Percentiles rank a stretch among this genome's conserved stretches.
These are phyloP conservation scores for Ophioderma brevispina DNA, from an alignment of 35 echinoderm and acorn worm species.

Conservation along the genomic window DNA sequence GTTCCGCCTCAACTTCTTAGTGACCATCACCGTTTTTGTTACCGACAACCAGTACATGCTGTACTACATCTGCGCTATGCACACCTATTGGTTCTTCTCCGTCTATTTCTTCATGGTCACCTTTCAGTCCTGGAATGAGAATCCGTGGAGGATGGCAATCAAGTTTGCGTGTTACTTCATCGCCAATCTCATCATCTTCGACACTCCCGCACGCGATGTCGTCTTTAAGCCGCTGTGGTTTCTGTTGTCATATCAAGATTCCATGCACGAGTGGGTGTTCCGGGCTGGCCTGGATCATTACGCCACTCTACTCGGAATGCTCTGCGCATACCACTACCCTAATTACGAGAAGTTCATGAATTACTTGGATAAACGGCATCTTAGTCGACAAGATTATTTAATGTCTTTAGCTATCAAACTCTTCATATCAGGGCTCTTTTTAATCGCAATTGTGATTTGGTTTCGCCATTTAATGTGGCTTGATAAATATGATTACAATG, in stretches of 20 bases:
- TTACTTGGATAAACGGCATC: slow-evolving; percentile 64
- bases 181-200: slow-evolving; percentile 59
- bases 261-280: slow-evolving; percentile 76
- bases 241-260: slow-evolving; percentile 43
- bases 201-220: slow-evolving; percentile 28
- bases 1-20: slow-evolving; percentile 75
- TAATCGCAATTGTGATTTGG: slow-evolving; percentile 36
- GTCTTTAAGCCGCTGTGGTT: slow-evolving; percentile 66
- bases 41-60: slow-evolving; percentile 81
- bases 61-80: slow-evolving; percentile 91
- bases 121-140: slow-evolving; percentile 65
- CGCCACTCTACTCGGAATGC: slow-evolving; percentile 67
- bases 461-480: slow-evolving; percentile 43
- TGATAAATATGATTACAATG: slow-evolving; percentile 60
- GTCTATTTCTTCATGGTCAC: slow-evolving; percentile 74
- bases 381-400: slow-evolving; percentile 35
- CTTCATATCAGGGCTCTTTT: slow-evolving; percentile 31
- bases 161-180: slow-evolving; percentile 75
- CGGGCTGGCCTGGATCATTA: slow-evolving; percentile 74
- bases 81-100: slow-evolving; percentile 82
- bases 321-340: slow-evolving; percentile 81
- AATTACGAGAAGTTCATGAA: slow-evolving; percentile 70
- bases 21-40: slow-evolving; percentile 43
- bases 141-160: slow-evolving; percentile 47
- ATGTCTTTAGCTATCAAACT: slow-evolving; percentile 42